Percentiles rank a stretch among this genome's conserved stretches.
Evolutionary conservation across 2,888 invertebrate species (phyloP).

Genomic region (Diabrotica balteata): DNA sequence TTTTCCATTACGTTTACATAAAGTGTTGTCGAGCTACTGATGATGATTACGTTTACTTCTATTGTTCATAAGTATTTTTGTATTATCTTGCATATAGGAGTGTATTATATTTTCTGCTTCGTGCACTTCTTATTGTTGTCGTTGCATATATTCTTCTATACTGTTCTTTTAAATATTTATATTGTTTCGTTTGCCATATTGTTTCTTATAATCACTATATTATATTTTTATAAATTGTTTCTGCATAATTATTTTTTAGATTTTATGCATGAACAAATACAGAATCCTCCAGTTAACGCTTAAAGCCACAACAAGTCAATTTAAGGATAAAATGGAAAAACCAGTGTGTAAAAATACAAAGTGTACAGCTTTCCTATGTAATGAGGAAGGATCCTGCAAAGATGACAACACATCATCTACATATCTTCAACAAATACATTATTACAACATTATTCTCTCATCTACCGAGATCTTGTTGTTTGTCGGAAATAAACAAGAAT

Average conservation of each 20-base stretch:
- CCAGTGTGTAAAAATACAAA: constrained; percentile 43
- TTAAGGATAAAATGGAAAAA: constrained; percentile 45
- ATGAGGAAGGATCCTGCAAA: constrained; percentile 66
- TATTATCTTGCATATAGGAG: too few species aligned
- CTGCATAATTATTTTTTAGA: too few species aligned
- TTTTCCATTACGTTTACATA: too few species aligned
- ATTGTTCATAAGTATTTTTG: too few species aligned
- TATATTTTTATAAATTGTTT: constrained; percentile 77
- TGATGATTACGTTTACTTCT: too few species aligned
- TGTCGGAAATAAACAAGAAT: constrained; percentile 70
- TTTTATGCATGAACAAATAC: constrained; percentile 76
- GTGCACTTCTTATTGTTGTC: too few species aligned
- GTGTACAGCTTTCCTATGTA: constrained; percentile 76
- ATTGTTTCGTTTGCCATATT: too few species aligned
- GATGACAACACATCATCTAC: constrained; percentile 46
- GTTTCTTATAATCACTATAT: too few species aligned
- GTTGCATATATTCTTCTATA: too few species aligned
- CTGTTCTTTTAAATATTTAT: too few species aligned
- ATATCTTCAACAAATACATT: constrained; percentile 43
- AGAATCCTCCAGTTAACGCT: constrained; percentile 68
- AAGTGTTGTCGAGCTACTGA: too few species aligned
- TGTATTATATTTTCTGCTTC: too few species aligned
- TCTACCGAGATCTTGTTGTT: constrained; percentile 70
- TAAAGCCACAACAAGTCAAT: constrained; percentile 58
- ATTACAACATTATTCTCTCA: constrained; percentile 69